Conservation (phyloP, 2,113 vertebrate species). For the Artemisiospiza belli region DNA sequence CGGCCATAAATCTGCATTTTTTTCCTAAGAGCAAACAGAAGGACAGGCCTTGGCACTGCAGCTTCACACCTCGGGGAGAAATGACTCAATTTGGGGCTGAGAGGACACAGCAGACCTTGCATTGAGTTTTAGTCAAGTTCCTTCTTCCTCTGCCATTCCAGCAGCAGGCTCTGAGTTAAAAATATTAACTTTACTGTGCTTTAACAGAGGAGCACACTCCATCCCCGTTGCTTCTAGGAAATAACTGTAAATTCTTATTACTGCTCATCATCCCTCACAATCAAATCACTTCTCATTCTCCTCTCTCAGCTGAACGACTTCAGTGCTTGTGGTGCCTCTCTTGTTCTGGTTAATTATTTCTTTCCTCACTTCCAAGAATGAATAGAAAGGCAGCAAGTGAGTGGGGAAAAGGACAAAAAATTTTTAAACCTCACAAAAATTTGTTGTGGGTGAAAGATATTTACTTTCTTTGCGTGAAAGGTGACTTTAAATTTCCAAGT, state of each 20-base stretch:
- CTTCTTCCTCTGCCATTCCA: background rate
- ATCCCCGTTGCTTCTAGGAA: background rate
- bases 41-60: background rate
- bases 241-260: background rate
- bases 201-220: background rate
- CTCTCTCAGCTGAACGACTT: background rate
- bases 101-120: background rate
- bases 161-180: background rate
- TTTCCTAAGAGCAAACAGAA: background rate
- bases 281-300: slow-evolving; percentile 29
- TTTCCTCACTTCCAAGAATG: background rate
- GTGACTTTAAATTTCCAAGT: background rate
- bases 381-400: background rate
- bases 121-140: background rate
- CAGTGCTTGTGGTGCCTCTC: background rate
- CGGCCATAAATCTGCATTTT: slow-evolving; percentile 13
- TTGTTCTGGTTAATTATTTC: background rate
- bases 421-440: background rate
- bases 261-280: background rate
- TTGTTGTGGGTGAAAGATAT: background rate
- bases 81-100: background rate
- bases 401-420: too few species aligned
- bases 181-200: background rate
- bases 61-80: background rate
- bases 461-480: background rate